A percentile compares a stretch with the other conserved stretches of the same genome.
phyloP scores from a whole-genome alignment of 2,888 invertebrate species.

The Cotesia congregata region DNA sequence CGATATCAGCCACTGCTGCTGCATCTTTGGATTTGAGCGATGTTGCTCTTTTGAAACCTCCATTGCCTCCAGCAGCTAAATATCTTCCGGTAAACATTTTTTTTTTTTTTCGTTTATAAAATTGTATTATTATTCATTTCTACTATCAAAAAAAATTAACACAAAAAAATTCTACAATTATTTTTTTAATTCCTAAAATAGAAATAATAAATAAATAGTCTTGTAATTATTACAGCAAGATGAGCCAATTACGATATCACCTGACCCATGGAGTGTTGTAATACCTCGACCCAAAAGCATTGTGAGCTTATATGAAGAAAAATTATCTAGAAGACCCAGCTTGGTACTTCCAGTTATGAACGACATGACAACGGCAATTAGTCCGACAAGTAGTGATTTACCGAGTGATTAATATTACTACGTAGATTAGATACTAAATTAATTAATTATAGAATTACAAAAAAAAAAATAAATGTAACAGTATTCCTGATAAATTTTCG shows the following conservation, averaged over 20 bases:
- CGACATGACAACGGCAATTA: constrained; percentile 59
- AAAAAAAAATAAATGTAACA: constrained; percentile 14
- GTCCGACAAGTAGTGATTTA: constrained; percentile 64
- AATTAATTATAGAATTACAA: constrained; percentile 7
- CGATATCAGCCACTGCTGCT: constrained; percentile 43
- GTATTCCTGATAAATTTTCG: constrained; percentile 24
- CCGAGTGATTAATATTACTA: constrained; percentile 56
- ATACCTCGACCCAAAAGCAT: constrained; percentile 60
- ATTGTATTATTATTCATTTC: neutral
- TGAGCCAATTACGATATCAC: constrained; percentile 53
- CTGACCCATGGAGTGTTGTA: constrained; percentile 62
- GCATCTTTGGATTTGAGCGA: constrained; percentile 62
- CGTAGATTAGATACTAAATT: constrained; percentile 28
- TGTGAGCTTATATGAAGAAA: constrained; percentile 62
- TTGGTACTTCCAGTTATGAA: constrained; percentile 58
- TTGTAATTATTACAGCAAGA: constrained; percentile 52
- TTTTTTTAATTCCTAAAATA: constrained; percentile 1
- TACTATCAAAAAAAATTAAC: neutral
- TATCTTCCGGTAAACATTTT: constrained; percentile 56
- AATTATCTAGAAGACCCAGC: constrained; percentile 61
- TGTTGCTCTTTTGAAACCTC: constrained; percentile 65
- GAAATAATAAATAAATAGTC: neutral
- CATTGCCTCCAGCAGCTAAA: constrained; percentile 64
- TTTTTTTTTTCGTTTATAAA: neutral
- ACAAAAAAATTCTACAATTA: neutral